Base-by-base conservation (phyloP, 1,140 invertebrate genomes). In the Grapholita molesta region DNA sequence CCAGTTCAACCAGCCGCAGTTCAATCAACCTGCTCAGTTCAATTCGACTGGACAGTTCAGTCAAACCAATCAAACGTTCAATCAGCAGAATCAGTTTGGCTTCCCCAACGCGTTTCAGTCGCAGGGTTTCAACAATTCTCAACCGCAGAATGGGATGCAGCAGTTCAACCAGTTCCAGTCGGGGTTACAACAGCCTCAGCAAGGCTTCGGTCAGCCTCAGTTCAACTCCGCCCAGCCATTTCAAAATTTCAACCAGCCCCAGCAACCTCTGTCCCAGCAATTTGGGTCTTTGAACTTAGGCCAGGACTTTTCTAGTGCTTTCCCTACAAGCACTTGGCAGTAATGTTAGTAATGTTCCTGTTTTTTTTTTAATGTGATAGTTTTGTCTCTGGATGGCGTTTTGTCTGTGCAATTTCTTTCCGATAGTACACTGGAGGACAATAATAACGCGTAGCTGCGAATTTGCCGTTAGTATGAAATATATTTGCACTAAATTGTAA, bases 271-370 rank as follows among this genome's bases (percentile, higher is more conserved):
- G 48, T 25, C 80, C 3, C 88, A 90, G 70, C 89, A 91, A 52
- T 88, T 91, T 28, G 81, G 80, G 0, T 75, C 79, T 64, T 70
- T 91, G 23, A 89, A 75, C 67, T 77, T 91, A 88, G 86, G 86
- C 3, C 89, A 91, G 70, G 79, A 66, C 74, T 91, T 91, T 55
- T 81, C 85, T 12, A 86, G 71, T 42, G 77, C 82, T 21, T 89
- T 88, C 67, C 84, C 76, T 7, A 91, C 87, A 69, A 72, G 81
- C 11, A 86, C 87, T 48, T 91, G 89, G 89, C 89, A 91, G 73
- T 91, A 89, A 68, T 42, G n/a, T 57, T 28, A 57, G 42, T 18
- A 11, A 57, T 24, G 53, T 28, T 57, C 53, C 5, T 9, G 48
- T 24, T 25, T 25, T n/a, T 24, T 57, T 57, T 57, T 12, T 24